phyloP scores from a whole-genome alignment of 2,113 vertebrate species.

The Rousettus leschenaultii region DNA sequence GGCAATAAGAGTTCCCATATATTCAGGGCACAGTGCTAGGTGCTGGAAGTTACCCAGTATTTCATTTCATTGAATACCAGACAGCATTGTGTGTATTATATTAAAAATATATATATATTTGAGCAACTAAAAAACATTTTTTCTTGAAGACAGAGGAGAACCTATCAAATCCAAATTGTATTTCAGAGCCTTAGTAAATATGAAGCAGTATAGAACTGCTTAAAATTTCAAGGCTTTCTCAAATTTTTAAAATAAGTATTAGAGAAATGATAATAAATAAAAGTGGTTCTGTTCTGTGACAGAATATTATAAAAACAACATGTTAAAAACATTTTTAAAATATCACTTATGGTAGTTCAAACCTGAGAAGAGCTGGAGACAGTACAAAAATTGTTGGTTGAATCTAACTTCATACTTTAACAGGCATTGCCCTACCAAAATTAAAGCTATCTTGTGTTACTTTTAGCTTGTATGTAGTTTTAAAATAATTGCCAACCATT shows the following conservation, averaged over 20 bases:
- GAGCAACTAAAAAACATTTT: slow-evolving; percentile 14
- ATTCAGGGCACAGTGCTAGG: background rate
- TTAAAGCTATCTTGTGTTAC: background rate
- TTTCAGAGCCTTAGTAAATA: slow-evolving; percentile 61
- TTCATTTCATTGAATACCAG: background rate
- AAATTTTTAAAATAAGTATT: slow-evolving; percentile 64
- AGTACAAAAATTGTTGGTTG: background rate
- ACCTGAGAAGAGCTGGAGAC: background rate
- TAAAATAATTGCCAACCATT: background rate
- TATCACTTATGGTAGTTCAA: background rate
- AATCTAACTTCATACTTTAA: background rate
- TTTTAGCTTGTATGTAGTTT: background rate
- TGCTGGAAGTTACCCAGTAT: background rate
- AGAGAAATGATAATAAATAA: slow-evolving; percentile 56
- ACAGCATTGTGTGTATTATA: background rate
- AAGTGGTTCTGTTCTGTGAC: background rate
- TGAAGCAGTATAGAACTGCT: slow-evolving; percentile 39
- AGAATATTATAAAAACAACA: background rate
- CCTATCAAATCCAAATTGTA: slow-evolving; percentile 53
- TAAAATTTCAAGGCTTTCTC: slow-evolving; percentile 63
- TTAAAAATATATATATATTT: slow-evolving; percentile 43
- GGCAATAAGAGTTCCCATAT: background rate
- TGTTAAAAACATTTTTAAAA: slow-evolving; percentile 37
- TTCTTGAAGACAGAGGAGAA: slow-evolving; percentile 19
- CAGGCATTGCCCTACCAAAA: background rate